Conservation (phyloP, 2,113 vertebrate species). For the Probosciger aterrimus region DNA sequence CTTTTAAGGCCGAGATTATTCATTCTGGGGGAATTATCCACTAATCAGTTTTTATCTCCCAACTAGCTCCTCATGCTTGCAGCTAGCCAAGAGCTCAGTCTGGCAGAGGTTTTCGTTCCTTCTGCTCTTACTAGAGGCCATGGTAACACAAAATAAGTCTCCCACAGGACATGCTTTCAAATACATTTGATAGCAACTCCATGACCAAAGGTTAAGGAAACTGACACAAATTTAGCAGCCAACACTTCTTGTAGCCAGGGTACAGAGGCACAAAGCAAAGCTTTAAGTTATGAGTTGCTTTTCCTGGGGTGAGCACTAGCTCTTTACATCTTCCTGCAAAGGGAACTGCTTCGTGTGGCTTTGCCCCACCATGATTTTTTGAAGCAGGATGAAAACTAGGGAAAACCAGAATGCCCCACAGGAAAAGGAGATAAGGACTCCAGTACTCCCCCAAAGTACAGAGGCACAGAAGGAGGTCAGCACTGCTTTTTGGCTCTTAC, state of each 20-base stretch:
- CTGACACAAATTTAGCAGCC: background rate
- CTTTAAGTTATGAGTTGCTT: background rate
- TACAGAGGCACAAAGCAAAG: background rate
- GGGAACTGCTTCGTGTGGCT: background rate
- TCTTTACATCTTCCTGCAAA: background rate
- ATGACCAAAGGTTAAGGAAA: background rate
- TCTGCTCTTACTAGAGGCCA: background rate
- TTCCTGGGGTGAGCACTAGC: background rate
- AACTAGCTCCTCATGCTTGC: background rate
- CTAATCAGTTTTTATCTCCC: constrained; percentile 7
- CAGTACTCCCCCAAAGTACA: background rate
- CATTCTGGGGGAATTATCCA: background rate
- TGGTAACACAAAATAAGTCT: background rate
- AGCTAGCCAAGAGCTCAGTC: background rate
- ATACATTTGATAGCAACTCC: background rate
- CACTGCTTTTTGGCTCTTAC: background rate
- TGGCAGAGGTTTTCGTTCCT: background rate
- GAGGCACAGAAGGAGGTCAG: background rate
- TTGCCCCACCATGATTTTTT: background rate
- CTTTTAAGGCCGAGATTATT: constrained; percentile 23
- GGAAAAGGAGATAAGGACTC: background rate
- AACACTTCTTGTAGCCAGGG: background rate
- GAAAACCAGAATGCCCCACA: background rate
- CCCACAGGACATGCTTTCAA: background rate
- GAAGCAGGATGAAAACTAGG: background rate